Percentiles rank a stretch among this genome's conserved stretches.
These are phyloP conservation scores for Hestina assimilis DNA, from an alignment of 1,140 invertebrate genomes.

Conservation along the genomic window DNA sequence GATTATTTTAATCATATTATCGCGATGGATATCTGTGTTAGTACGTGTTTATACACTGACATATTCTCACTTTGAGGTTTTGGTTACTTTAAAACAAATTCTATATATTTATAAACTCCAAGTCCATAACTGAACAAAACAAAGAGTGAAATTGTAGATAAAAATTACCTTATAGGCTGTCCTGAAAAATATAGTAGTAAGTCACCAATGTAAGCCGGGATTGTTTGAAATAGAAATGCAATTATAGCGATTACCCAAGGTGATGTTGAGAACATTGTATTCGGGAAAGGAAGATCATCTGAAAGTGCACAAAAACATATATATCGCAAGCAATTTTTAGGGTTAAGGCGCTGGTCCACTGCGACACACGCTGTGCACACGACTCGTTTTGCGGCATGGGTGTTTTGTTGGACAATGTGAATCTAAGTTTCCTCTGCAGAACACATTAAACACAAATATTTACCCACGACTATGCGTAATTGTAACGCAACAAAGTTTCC, in stretches of 20 bases:
- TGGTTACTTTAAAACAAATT: neutral
- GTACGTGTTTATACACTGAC: too few relatives aligned
- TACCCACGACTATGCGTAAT: too few relatives aligned
- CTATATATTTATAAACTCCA: neutral
- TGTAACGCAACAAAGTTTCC: too few relatives aligned
- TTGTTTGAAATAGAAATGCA: constrained; percentile 18
- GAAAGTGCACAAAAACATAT: constrained; percentile 1
- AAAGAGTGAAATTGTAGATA: neutral
- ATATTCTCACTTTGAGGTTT: neutral
- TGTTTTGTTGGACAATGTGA: too few relatives aligned
- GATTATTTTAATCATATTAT: too few relatives aligned
- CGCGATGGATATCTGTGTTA: too few relatives aligned
- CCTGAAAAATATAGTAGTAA: constrained; percentile 18
- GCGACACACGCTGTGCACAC: too few relatives aligned
- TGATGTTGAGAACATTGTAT: constrained; percentile 10
- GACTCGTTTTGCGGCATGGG: too few relatives aligned
- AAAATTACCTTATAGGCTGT: constrained; percentile 25
- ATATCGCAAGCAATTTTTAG: neutral
- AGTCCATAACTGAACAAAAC: neutral
- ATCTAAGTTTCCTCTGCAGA: too few relatives aligned
- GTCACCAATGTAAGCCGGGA: constrained; percentile 30
- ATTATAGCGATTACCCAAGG: neutral
- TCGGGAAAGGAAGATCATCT: constrained; percentile 22
- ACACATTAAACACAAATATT: too few relatives aligned
- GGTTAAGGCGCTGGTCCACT: neutral